Evolutionary conservation across 1,140 invertebrate species (phyloP), one percentile per base, ranked within the genome.

Genomic region (Subanguina moxae): DNA sequence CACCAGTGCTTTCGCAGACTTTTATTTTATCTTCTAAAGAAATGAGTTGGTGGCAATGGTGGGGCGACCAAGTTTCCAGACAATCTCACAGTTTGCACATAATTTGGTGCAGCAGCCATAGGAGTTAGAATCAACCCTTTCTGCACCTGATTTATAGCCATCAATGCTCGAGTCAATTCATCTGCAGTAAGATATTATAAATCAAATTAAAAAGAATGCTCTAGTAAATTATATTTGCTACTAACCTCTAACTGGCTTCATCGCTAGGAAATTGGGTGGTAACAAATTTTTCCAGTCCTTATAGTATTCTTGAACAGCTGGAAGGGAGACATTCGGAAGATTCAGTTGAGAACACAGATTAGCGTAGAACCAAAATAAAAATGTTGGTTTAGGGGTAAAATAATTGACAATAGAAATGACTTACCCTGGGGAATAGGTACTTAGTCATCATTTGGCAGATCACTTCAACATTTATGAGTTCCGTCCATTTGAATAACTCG

Each of bases 401-500:
- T n/a, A n/a, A n/a, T 64, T 7, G 65, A 27, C 28, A 1, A 9
- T 70, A 17, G 27, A 56, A 71, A 71, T 13, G 67, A 63, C 45
- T 45, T 58, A 75, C 73, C 72, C 74, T 74, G 9, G 78, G 76
- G 57, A 80, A 80, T 62, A 80, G 78, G 43, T 66, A 46, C 62
- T 70, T 78, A 1, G 68, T 58, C 1, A 80, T 62, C 23, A 82
- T 68, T 52, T 80, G 69, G 8, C 68, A 62, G 25, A 79, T 80
- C 15, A 69, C 56, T 32, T 80, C 76, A 0, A 48, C 21, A 23
- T 63, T 61, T 23, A 80, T 25, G n/a, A 81, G 43, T 23, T 74
- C 72, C 3, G 72, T 19, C 79, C 78, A 82, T 28, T 73, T 68
- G 57, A 82, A 68, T 30, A 73, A 45, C 57, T 67, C 72, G 15